Evolutionary conservation across 2,888 invertebrate genomes (phyloP), one percentile per base, ranked within the genome.

Genomic region (Hydraecia micacea): DNA sequence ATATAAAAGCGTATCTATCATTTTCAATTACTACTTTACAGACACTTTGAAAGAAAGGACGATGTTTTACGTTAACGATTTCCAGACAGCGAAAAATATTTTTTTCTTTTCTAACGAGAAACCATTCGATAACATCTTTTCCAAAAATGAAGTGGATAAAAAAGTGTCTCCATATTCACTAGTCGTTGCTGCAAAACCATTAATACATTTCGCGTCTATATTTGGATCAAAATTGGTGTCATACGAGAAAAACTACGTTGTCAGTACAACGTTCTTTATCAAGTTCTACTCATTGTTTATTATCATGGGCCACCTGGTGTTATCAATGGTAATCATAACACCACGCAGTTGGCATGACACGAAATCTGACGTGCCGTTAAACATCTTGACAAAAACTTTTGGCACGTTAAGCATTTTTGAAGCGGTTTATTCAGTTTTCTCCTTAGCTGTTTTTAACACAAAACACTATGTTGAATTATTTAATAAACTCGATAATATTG

Each of bases 311-410:
- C 85, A 91, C 28, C 39, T 90, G 6, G 58, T 80, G 15, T 39
- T 89, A 1, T 4, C 75, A 58, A 82, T 86, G 4, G 21, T 81
- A 8, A 83, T 88, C n/a, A 62, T 93, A 0, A 89, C 66, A 28
- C 93, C 94, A 1, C 77, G 74, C 0, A 92, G 91, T 80, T 93
- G 93, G 94, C 77, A 73, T 1, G 88, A 91, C 5, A 92, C 93
- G 0, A 90, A 79, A 69, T 75, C 88, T 21, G 95, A 95, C 73
- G 75, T 92, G 7, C 95, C 95, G 1, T 80, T 95, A 7, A 92
- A 93, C 58, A 87, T 94, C 49, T 75, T 95, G 28, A 92, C 94
- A 0, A 94, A 91, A 90, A 86, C 86, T 5, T 94, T 88, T 71
- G 89, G 90, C 2, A 81, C 86, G 15, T 73, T 91, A 6, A 90